These are phyloP conservation scores for Lampropteryx suffumata DNA, from an alignment of 2,888 invertebrate genomes.

Conservation along the genomic window DNA sequence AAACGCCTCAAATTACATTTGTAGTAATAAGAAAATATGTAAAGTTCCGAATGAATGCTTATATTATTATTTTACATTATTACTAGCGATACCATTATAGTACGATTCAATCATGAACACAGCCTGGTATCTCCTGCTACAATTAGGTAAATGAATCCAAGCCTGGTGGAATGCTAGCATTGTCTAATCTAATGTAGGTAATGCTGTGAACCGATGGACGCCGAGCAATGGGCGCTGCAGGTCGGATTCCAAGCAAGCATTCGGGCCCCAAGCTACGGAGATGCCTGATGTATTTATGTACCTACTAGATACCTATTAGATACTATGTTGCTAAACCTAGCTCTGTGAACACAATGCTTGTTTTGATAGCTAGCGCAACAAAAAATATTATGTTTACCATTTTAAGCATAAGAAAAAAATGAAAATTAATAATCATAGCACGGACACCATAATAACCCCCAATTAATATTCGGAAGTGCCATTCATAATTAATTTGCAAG, in stretches of 20 bases:
- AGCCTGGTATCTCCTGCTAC: slow-evolving; percentile 2
- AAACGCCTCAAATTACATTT: too few species aligned
- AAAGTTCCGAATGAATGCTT: too few species aligned
- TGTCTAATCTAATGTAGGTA: slow-evolving; percentile 71
- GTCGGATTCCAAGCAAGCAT: slow-evolving; percentile 73
- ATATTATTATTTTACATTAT: too few species aligned
- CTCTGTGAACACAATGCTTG: slow-evolving; percentile 6
- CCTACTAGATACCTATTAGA: slow-evolving; percentile 21
- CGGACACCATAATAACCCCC: slow-evolving; percentile 29
- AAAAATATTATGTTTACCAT: too few species aligned
- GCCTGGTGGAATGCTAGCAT: slow-evolving; percentile 65
- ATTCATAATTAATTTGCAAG: slow-evolving; percentile 48
- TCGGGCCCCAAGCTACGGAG: slow-evolving; percentile 38
- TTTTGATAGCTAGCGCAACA: too few species aligned
- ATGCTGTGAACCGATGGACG: slow-evolving; percentile 57
- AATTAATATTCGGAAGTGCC: slow-evolving; percentile 51
- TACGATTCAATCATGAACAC: background rate
- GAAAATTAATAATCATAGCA: slow-evolving; percentile 15
- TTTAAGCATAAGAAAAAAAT: background rate
- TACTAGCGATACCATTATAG: too few species aligned
- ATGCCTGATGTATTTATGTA: slow-evolving; percentile 30
- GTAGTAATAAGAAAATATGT: too few species aligned
- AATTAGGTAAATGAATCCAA: slow-evolving; percentile 32
- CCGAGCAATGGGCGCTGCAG: slow-evolving; percentile 52
- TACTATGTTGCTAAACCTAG: slow-evolving; percentile 22